A percentile compares a stretch with the other conserved stretches of the same genome.
phyloP scores from a whole-genome alignment of 2,888 invertebrate species.

The Dascillus cervinus region DNA sequence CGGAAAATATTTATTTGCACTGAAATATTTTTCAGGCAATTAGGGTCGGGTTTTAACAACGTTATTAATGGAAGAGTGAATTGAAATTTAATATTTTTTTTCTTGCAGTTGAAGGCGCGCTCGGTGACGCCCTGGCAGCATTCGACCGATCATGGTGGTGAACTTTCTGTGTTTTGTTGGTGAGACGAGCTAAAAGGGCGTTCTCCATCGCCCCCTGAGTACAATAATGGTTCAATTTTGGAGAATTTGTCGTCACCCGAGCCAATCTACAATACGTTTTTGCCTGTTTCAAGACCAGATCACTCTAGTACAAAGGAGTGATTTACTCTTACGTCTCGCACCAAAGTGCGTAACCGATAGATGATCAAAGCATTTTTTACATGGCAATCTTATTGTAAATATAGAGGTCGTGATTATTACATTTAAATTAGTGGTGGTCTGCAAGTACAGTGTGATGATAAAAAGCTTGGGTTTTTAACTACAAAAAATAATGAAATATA shows the following conservation, averaged over 20 bases:
- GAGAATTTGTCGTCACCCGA: slow-evolving; percentile 13
- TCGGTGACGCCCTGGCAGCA: slow-evolving; percentile 70
- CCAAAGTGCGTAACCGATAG: slow-evolving; percentile 11
- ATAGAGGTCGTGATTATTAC: slow-evolving; percentile 2
- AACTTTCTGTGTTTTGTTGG: slow-evolving; percentile 75
- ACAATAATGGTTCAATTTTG: slow-evolving; percentile 14
- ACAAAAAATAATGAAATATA: slow-evolving; percentile 13
- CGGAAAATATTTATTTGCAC: too few species aligned
- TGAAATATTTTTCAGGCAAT: too few species aligned
- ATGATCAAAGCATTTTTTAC: slow-evolving; percentile 11
- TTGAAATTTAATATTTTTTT: too few species aligned
- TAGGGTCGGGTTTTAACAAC: too few species aligned
- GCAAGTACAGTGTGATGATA: slow-evolving; percentile 14
- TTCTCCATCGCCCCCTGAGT: slow-evolving; percentile 28
- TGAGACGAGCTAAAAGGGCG: slow-evolving; percentile 48
- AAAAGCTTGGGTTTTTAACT: slow-evolving; percentile 12
- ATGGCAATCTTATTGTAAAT: slow-evolving; percentile 5
- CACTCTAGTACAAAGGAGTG: slow-evolving; percentile 16
- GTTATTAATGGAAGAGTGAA: too few species aligned
- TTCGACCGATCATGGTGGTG: slow-evolving; percentile 61
- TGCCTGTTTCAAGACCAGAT: slow-evolving; percentile 17
- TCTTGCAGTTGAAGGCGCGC: slow-evolving; percentile 64
- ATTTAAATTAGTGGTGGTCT: slow-evolving; percentile 10
- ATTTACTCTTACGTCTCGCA: slow-evolving; percentile 11
- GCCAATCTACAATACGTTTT: slow-evolving; percentile 15